Percentiles rank a stretch among this genome's conserved stretches.
phyloP scores from a whole-genome alignment of 2,113 vertebrate genomes.

The Dendropsophus ebraccatus region DNA sequence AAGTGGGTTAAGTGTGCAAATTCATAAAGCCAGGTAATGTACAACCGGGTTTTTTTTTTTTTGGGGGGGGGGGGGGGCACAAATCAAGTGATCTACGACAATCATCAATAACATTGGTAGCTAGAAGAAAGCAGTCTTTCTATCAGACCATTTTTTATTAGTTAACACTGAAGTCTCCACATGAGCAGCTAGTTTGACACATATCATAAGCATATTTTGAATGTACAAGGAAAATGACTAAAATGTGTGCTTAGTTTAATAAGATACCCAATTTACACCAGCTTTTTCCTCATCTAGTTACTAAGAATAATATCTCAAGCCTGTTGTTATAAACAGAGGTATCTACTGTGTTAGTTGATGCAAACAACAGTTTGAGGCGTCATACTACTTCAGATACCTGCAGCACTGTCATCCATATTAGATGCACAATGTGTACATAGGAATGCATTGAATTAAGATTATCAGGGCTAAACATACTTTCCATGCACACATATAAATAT shows the following conservation, averaged over 20 bases:
- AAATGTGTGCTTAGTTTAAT: neutral
- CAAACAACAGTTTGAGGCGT: too few relatives aligned
- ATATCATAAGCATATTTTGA: neutral
- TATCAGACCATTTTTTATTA: neutral
- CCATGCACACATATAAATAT: too few relatives aligned
- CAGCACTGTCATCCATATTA: neutral
- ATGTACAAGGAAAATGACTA: neutral
- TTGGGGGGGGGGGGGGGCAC: too few relatives aligned
- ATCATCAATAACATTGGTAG: neutral
- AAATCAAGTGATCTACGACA: neutral
- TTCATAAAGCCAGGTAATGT: conserved; percentile 61
- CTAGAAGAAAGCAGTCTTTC: neutral
- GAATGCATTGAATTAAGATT: too few relatives aligned
- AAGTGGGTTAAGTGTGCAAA: conserved; percentile 60
- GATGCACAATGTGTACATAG: neutral
- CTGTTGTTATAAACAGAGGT: neutral
- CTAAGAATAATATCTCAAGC: neutral
- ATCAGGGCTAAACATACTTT: too few relatives aligned
- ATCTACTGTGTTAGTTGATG: neutral
- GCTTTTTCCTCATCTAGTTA: neutral
- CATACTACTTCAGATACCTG: neutral
- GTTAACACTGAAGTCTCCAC: neutral
- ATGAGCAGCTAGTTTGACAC: neutral
- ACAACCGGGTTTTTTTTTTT: neutral
- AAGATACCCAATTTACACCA: neutral